phyloP scores from a whole-genome alignment of 2,113 vertebrate species.

The Oncorhynchus masou region DNA sequence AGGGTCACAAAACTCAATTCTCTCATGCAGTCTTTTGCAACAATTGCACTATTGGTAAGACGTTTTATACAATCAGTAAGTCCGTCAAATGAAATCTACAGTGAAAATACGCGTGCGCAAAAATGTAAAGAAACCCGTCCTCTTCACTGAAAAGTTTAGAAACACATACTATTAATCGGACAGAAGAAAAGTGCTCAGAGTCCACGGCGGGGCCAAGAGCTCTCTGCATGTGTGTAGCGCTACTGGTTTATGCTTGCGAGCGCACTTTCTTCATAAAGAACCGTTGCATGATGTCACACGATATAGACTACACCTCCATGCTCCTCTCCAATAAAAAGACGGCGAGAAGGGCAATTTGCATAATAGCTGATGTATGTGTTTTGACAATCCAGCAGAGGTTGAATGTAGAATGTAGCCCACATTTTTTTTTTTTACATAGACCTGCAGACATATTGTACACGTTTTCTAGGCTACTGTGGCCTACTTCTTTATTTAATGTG shows the following conservation, averaged over 20 bases:
- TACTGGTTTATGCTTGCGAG: constrained; percentile 11
- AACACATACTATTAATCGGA: too few species aligned
- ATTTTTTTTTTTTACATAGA: constrained; percentile 52
- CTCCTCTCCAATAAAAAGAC: constrained; percentile 65
- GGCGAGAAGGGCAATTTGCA: constrained; percentile 55
- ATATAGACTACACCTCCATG: constrained; percentile 56
- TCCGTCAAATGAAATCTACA: too few species aligned
- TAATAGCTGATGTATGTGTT: constrained; percentile 46
- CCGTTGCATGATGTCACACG: constrained; percentile 68
- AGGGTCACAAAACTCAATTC: constrained; percentile 32
- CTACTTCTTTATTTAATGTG: background rate
- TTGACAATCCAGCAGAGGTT: constrained; percentile 26
- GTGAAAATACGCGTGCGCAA: background rate
- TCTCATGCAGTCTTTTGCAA: constrained; percentile 51
- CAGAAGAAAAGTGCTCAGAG: constrained; percentile 4
- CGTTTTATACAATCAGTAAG: background rate
- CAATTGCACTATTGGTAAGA: background rate
- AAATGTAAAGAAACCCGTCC: background rate
- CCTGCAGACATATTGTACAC: background rate
- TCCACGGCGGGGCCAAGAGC: constrained; percentile 2
- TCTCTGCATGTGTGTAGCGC: constrained; percentile 22
- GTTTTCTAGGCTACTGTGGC: background rate
- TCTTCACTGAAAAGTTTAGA: too few species aligned
- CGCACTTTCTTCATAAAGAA: constrained; percentile 70
- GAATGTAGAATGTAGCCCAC: constrained; percentile 34